A percentile compares a stretch with the other conserved stretches of the same genome.
Conservation (phyloP, 2,888 invertebrate species). For the Lobophora halterata region DNA sequence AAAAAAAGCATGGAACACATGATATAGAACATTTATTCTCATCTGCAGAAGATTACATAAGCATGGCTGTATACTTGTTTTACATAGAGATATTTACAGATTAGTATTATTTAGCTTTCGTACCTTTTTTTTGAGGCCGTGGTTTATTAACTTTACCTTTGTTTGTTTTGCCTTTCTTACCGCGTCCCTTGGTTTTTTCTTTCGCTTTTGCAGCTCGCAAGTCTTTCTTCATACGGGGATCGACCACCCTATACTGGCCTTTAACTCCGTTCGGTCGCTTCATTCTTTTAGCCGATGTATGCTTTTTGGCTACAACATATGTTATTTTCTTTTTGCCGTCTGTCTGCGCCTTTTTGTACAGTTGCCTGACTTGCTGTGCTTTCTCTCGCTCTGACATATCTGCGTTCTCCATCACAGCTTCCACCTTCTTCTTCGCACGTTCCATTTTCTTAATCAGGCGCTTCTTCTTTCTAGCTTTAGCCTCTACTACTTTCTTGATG, state of each 20-base stretch:
- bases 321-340: constrained; percentile 94
- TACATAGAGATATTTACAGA: constrained; percentile 7
- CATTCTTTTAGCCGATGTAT: constrained; percentile 87
- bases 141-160: constrained; percentile 36
- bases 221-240: constrained; percentile 98
- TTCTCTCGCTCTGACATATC: constrained; percentile 97
- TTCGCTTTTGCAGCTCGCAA: constrained; percentile 84
- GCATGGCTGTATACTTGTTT: too few species aligned
- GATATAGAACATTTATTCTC: constrained; percentile 19
- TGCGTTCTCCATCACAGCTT: constrained; percentile 93
- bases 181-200: constrained; percentile 79
- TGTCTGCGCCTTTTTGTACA: constrained; percentile 94
- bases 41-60: constrained; percentile 10
- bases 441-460: constrained; percentile 92
- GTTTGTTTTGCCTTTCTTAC: constrained; percentile 54
- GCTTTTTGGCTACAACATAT: constrained; percentile 97
- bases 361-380: constrained; percentile 92
- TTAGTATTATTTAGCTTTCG: constrained; percentile 47
- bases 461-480: constrained; percentile 98
- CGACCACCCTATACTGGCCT: constrained; percentile 96
- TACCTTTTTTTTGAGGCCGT: constrained; percentile 52
- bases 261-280: constrained; percentile 92
- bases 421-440: constrained; percentile 97
- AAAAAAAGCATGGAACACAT: not conserved
- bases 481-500: constrained; percentile 98